phyloP scores from a whole-genome alignment of 2,113 vertebrate species.

The Gulo gulo region DNA sequence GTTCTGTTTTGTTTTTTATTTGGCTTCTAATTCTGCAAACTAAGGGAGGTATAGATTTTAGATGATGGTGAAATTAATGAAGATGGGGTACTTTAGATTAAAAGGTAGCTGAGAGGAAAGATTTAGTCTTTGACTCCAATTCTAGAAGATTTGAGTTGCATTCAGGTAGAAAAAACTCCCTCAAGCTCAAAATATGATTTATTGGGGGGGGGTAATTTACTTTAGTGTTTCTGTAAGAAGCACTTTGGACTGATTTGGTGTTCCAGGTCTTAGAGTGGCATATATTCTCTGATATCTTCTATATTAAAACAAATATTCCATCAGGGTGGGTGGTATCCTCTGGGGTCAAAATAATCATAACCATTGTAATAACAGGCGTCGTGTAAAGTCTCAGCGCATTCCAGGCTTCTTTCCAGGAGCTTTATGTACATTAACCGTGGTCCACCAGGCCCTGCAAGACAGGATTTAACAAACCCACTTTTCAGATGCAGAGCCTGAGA shows the following conservation, averaged over 20 bases:
- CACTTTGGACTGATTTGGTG: background rate
- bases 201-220: background rate
- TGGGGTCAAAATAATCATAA: background rate
- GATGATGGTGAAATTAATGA: background rate
- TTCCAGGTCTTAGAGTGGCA: background rate
- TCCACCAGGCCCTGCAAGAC: background rate
- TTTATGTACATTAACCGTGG: background rate
- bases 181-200: background rate
- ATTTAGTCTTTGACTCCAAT: background rate
- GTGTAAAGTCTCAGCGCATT: background rate
- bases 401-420: background rate
- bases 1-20: background rate
- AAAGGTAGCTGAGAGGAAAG: background rate
- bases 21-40: background rate
- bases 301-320: background rate
- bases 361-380: background rate
- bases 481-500: background rate
- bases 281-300: background rate
- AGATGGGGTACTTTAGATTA: background rate
- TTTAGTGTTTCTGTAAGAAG: background rate
- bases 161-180: background rate
- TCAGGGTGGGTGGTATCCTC: background rate
- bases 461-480: background rate
- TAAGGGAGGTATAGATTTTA: background rate
- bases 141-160: background rate